phyloP scores from a whole-genome alignment of 2,888 invertebrate genomes.

The Ophraella communa region DNA sequence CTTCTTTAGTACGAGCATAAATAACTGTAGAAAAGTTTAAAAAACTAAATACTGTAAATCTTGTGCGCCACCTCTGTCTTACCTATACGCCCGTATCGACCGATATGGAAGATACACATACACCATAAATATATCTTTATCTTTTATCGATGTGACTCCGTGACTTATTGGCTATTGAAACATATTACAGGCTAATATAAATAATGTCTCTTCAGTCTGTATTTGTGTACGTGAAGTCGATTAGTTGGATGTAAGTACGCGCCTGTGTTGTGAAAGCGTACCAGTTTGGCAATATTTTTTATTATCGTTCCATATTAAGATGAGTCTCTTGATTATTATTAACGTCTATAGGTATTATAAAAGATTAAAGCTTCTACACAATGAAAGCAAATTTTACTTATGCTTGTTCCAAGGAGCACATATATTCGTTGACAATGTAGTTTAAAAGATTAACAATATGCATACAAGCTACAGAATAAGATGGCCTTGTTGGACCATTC shows the following conservation, averaged over 20 bases:
- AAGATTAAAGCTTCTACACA: background rate
- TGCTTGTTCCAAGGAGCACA: background rate
- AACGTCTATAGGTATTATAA: background rate
- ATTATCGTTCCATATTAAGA: background rate
- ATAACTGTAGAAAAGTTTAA: too few relatives aligned
- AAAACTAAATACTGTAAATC: too few relatives aligned
- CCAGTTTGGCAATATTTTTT: constrained; percentile 7
- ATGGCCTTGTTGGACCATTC: too few relatives aligned
- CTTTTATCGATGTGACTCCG: constrained; percentile 14
- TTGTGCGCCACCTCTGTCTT: background rate
- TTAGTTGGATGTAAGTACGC: background rate
- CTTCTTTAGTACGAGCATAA: too few relatives aligned
- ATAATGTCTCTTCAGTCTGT: constrained; percentile 7
- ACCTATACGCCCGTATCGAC: background rate
- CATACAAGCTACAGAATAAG: too few relatives aligned
- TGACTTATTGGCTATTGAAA: constrained; percentile 24
- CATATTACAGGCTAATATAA: constrained; percentile 12
- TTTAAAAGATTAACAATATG: too few relatives aligned
- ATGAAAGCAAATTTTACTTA: background rate
- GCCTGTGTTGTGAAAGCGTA: constrained; percentile 2
- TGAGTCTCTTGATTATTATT: background rate
- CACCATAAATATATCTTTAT: constrained; percentile 15
- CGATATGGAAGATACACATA: background rate
- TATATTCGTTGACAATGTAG: background rate
- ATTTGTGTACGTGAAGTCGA: constrained; percentile 7